Evolutionary conservation across 2,888 invertebrate species (phyloP), one percentile per base, ranked within the genome.

Genomic region (Caenorhabditis sulstoni): DNA sequence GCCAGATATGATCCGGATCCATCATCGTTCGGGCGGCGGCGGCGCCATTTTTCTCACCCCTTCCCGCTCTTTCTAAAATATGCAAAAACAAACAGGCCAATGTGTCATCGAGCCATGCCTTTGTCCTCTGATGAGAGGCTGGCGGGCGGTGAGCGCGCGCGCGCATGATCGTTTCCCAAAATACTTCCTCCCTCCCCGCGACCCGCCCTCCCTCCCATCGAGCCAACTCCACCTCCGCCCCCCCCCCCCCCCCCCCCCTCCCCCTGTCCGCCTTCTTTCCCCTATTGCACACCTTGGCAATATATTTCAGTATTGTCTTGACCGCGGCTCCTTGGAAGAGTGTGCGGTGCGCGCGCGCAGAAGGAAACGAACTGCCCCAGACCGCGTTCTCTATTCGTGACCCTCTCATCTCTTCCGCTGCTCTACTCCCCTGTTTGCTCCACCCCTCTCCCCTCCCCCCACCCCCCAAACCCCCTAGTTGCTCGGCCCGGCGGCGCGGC

Each of bases 31-130:
- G 53, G 52, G 44, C 55, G 44, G 44, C 53, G 55, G 62, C 37
- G 55, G 53, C 39, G n/a, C n/a, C n/a, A n/a, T n/a, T n/a, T 55
- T 71, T 49, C 64, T 57, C 71, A 57, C 37, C 18, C 5, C 23
- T 12, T 49, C 47, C 9, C 52, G 61, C 61, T 49, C 58, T 29
- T 23, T 50, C 62, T 44, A 64, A 64, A 73, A 73, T 73, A 73
- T 73, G 73, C 73, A 73, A 73, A 65, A 64, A 73, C 64, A 73
- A 73, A 73, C 50, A 73, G 22, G 62, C 62, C 64, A 73, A 73
- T 73, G 73, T 73, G 73, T 73, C 73, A 73, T 70, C 61, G 64
- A 55, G 62, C 64, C 64, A 58, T 73, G 73, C 73, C 73, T 73
- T 73, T 73, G 73, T 73, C 58, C 61, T 41, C 64, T 73, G 57